Evolutionary conservation across 2,113 vertebrate species (phyloP), one percentile per base, ranked within the genome.

Genomic region (Mormyrus iriodes): DNA sequence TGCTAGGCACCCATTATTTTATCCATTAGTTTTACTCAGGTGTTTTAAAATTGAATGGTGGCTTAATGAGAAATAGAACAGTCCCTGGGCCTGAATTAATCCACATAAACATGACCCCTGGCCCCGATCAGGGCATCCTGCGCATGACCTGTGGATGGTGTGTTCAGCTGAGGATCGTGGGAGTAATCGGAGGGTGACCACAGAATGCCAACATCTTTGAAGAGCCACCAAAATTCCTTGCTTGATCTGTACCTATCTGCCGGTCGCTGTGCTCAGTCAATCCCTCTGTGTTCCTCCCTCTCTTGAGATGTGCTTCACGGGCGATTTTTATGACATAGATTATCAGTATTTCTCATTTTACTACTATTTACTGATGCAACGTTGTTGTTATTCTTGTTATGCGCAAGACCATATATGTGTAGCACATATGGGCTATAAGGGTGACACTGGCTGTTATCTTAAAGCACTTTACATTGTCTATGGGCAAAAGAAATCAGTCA

Each of bases 1-100:
- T 85, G 35, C 69, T 89, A 85, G 89, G 87, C 90, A 83, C n/a
- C 53, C 86, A 65, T 90, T 91, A 90, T 89, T 90, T 89, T 90
- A 35, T 55, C 89, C 69, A 90, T 91, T 91, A 89, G 55, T 88
- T 90, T 91, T 91, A 73, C 91, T 88, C 88, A 91, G 76, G 87
- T 92, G 87, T 61, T 42, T 52, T 79, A 21, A 85, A 49, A 65
- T 86, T 65, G 17, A 44, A 85, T 39, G 88, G 53, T 42, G 46
- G n/a, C 58, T 53, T 69, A 49, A 65, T 53, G 79, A 85, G 82
- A 35, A 49, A 69, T 46, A 89, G 51, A 69, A 85, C 42, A 46
- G 19, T 48, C n/a, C 27, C n/a, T 19, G 44, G 1, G 1, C 10
- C 7, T 86, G 46, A 76, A 35, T 88, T 73, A 88, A 52, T 79